A percentile compares a stretch with the other conserved stretches of the same genome.
Conservation (phyloP, 2,113 vertebrate genomes). For the Onychostoma macrolepis region DNA sequence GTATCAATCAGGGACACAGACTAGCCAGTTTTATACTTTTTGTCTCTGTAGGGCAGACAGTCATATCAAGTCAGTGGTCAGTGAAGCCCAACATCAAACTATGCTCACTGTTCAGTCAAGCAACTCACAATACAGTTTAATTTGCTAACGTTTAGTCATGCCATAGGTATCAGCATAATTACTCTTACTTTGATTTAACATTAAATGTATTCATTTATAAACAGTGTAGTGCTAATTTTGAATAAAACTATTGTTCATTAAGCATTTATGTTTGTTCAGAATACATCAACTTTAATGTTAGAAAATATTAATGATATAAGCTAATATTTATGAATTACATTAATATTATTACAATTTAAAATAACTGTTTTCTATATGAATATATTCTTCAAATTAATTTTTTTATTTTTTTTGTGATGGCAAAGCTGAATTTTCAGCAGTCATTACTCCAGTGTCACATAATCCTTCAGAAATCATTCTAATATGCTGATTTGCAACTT, state of each 20-base stretch:
- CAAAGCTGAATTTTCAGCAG: not conserved
- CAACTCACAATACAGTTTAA: not conserved
- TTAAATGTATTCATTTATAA: too few species aligned
- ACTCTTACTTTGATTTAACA: too few species aligned
- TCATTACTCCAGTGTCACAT: not conserved
- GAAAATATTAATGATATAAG: not conserved
- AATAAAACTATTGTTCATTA: not conserved
- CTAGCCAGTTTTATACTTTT: not conserved
- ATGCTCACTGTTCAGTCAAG: not conserved
- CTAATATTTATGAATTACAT: not conserved
- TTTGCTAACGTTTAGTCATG: not conserved
- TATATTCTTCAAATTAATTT: too few species aligned
- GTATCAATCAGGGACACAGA: constrained; percentile 4
- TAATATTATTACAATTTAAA: not conserved
- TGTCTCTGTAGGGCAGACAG: not conserved
- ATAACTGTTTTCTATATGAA: not conserved
- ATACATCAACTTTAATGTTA: not conserved
- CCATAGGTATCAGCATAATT: not conserved
- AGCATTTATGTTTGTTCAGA: too few species aligned
- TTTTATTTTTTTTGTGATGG: not conserved
- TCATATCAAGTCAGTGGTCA: not conserved
- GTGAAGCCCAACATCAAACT: not conserved
- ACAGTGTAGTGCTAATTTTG: not conserved
- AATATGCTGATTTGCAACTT: not conserved
- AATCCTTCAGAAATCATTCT: not conserved